Base-by-base conservation (phyloP, 2,888 invertebrate species). In the Andrena camellia region DNA sequence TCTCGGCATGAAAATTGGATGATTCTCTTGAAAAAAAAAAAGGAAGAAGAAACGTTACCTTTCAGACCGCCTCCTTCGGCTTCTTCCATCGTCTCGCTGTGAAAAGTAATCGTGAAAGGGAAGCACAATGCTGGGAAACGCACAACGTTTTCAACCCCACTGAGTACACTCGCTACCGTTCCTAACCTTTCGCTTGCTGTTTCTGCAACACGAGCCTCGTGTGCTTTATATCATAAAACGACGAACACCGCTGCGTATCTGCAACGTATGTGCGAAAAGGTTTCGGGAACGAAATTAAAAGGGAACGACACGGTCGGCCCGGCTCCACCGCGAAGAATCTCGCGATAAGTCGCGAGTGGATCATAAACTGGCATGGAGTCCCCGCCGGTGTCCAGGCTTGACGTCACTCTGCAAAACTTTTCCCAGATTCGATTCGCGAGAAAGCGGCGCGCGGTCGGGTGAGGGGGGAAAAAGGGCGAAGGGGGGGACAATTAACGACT, bases 401-500 rank as follows among this genome's bases (percentile, higher is more conserved):
- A 42, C 42, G 78, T 67, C 52, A 29, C 54, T 35, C n/a, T 7
- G 73, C 68, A 33, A 50, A 70, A 60, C 76, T 69, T 54, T 72
- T 42, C 42, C 42, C 67, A 50, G 33, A 62, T 77, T 81, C 67
- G 81, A 81, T 75, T 63, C 81, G 82, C 70, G 71, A 57, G 62
- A 31, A 62, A 29, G 62, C 50, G n/a, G 54, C 17, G 50, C 17
- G 26, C 42, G 76, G 33, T 60, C 8, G 23, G 31, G 31, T 8
- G 70, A 26, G 23, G 7, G 29, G 10, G 29, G 8, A 23, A 10
- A 23, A 42, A 31, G 50, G 23, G 10, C 31, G 29, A 50, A 8
- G 50, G 67, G 79, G 79, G 73, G 77, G 57, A 85, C 88, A 88
- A 88, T 88, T 88, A 88, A 88, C 88, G 87, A 82, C 82, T 88